Conservation (phyloP, 1,140 invertebrate genomes). For the Coptotermes formosanus region DNA sequence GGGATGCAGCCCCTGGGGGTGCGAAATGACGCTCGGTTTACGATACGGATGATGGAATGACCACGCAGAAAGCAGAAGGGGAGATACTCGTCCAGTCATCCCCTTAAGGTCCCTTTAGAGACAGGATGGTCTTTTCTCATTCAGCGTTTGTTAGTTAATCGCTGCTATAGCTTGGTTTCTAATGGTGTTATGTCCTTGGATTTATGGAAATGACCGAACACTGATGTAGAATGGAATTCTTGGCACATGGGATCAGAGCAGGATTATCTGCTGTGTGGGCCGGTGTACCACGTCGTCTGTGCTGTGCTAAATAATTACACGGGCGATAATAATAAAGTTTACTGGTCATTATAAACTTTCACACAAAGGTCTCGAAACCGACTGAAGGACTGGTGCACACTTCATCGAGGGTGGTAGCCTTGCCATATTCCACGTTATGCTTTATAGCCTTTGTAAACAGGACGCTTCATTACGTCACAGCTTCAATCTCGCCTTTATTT, state of each 20-base stretch:
- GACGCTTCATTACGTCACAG: background rate
- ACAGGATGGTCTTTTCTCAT: background rate
- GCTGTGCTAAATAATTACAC: background rate
- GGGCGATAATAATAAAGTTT: conserved; percentile 14
- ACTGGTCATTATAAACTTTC: conserved; percentile 8
- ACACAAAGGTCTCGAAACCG: background rate
- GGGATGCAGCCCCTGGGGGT: background rate
- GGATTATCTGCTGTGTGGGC: background rate
- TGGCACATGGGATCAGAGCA: background rate
- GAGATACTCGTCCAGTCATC: background rate
- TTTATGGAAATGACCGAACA: background rate
- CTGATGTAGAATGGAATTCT: conserved; percentile 10
- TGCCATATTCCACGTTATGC: background rate
- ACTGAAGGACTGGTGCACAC: background rate
- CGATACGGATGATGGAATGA: conserved; percentile 15
- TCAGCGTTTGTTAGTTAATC: background rate
- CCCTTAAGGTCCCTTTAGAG: background rate
- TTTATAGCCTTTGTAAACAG: background rate
- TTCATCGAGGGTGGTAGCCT: background rate
- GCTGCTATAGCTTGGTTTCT: background rate
- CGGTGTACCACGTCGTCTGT: background rate
- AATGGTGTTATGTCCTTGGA: background rate
- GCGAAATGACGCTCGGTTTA: background rate
- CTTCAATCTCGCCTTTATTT: background rate
- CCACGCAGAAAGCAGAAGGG: background rate